Evolutionary conservation across 37 sponge, comb jelly and placozoan genomes (phyloP).

Genomic region (Dysidea cf. avara): DNA sequence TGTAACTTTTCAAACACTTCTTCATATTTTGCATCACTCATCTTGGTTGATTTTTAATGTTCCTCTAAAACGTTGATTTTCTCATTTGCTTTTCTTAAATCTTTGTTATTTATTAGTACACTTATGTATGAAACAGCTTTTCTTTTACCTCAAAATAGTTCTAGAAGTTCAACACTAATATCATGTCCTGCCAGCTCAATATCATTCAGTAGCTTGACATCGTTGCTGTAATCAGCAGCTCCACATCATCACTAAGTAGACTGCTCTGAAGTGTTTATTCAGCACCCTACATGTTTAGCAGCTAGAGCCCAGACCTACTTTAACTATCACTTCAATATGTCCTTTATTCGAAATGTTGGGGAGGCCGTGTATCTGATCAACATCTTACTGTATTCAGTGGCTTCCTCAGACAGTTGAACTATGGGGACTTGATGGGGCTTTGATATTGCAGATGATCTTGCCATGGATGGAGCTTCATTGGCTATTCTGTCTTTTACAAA

Average conservation of each 20-base stretch:
- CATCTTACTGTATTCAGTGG: background rate
- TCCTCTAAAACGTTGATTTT: too few relatives aligned
- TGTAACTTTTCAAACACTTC: too few relatives aligned
- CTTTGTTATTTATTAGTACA: too few relatives aligned
- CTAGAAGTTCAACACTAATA: background rate
- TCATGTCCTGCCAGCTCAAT: background rate
- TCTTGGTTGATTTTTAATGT: too few relatives aligned
- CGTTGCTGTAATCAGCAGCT: background rate
- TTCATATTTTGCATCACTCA: too few relatives aligned
- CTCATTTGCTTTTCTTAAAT: too few relatives aligned
- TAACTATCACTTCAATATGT: background rate
- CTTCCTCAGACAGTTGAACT: background rate
- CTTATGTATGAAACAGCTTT: too few relatives aligned
- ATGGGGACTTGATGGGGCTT: constrained; percentile 7
- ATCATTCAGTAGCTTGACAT: constrained; percentile 3
- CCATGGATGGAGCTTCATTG: background rate
- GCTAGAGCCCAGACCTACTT: background rate
- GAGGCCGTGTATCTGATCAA: constrained; percentile 1
- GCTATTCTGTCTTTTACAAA: background rate
- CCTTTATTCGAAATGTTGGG: constrained; percentile 5
- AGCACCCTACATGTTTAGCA: background rate
- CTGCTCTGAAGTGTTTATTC: constrained; percentile 20
- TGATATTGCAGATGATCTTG: constrained; percentile 10
- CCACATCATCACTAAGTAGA: constrained; percentile 1
- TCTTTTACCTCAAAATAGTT: background rate